Base-by-base conservation (phyloP, 2,888 invertebrate species). In the Mesorhabditis sp. region DNA sequence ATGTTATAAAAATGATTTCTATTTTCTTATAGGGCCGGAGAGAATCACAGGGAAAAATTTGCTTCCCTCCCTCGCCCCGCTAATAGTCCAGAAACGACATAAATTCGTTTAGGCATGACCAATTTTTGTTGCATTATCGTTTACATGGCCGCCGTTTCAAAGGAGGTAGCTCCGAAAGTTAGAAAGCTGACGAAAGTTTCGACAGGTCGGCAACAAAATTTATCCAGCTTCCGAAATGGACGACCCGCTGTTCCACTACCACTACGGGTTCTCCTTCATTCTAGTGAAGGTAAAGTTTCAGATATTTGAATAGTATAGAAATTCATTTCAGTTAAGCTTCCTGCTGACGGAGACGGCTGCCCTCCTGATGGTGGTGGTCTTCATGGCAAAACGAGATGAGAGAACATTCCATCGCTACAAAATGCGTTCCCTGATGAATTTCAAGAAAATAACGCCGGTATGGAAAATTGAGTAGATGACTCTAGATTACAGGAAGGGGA, bases 341-440 rank as follows among this genome's bases (percentile, higher is more conserved):
- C 73, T 85, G 70, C 77, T 80, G 61, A 85, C 83, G 28, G 85
- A 85, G 76, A 64, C 74, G 10, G 81, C 83, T 3, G 84, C 84
- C 3, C 70, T 86, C 4, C 79, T 85, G 61, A 74, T 78, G 2
- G 81, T 84, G 4, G 75, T 83, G n/a, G 85, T 85, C n/a, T 85
- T 82, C 73, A 80, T 85, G 85, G 84, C 85, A 5, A 86, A 85
- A 69, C 70, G 84, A 44, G 85, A 85, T 69, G 85, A 86, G 63
- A 58, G 81, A 65, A 83, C 84, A 3, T 85, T 80, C 72, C 83
- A 84, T 72, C 78, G 82, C 0, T 84, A 83, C 70, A 77, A 80
- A 61, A 82, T 85, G n/a, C 67, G 77, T 62, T 74, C 77, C 0
- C 66, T 76, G 65, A 70, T 78, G 62, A 73, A 74, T 68, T 45